Percentiles rank a stretch among this genome's conserved stretches.
These are phyloP conservation scores for Typhlichthys eigenmanni DNA, from an alignment of 2,797 vertebrate species.

Conservation along the genomic window DNA sequence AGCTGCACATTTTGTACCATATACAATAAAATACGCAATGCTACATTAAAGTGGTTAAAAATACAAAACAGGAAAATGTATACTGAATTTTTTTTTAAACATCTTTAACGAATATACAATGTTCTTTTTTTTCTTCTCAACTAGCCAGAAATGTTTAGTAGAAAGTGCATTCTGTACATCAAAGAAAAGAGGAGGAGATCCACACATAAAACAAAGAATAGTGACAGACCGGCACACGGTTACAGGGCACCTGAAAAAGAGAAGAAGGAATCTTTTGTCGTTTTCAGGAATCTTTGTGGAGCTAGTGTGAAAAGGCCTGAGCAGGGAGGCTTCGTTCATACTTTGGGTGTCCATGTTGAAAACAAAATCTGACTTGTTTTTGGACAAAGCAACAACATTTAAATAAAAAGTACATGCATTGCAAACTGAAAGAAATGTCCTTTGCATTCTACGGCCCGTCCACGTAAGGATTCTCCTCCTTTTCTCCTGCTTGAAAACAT, in stretches of 20 bases:
- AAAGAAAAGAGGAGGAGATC: constrained; percentile 80
- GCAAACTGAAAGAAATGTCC: constrained; percentile 35
- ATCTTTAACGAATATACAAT: constrained; percentile 83
- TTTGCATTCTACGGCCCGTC: constrained; percentile 45
- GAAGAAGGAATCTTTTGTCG: constrained; percentile 1
- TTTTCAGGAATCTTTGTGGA: constrained; percentile 24
- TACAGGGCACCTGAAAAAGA: constrained; percentile 27
- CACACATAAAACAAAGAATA: constrained; percentile 48
- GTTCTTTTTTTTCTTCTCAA: constrained; percentile 78
- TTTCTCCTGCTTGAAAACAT: constrained; percentile 71
- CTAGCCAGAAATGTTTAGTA: constrained; percentile 85
- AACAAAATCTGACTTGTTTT: constrained; percentile 9
- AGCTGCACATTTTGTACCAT: constrained; percentile 84
- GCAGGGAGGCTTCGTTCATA: constrained; percentile 31
- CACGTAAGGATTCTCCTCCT: constrained; percentile 70
- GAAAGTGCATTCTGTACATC: constrained; percentile 90
- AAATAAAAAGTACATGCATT: constrained; percentile 8
- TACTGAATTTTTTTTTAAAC: constrained; percentile 79
- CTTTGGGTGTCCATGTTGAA: constrained; percentile 14
- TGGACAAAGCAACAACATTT: neutral
- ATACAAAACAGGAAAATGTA: constrained; percentile 80
- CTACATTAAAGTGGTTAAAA: constrained; percentile 88
- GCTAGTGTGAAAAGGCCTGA: neutral
- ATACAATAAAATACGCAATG: constrained; percentile 86
- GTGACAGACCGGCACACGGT: constrained; percentile 6